phyloP scores from a whole-genome alignment of 2,888 invertebrate genomes.

The Chaetogeoica ovagalla region DNA sequence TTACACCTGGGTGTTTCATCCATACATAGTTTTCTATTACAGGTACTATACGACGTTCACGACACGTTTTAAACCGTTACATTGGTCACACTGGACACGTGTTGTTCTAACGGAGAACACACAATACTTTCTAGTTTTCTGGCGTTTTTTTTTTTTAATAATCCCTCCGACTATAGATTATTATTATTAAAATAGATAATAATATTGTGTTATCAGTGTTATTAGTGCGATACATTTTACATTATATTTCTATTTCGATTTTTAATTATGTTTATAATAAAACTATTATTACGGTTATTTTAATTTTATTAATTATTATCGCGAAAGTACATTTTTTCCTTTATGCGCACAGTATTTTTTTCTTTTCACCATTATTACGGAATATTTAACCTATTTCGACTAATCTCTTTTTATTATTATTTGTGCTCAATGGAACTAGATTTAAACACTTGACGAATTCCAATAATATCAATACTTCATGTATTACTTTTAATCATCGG shows the following conservation, averaged over 20 bases:
- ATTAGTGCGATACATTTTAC: constrained; percentile 31
- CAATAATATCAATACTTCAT: constrained; percentile 25
- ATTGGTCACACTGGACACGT: constrained; percentile 36
- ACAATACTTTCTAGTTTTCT: background rate
- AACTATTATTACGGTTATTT: background rate
- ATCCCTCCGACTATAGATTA: background rate
- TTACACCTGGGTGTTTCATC: no score
- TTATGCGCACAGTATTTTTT: no score
- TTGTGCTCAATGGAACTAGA: background rate
- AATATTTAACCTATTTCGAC: background rate
- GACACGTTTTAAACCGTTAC: background rate
- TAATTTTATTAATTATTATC: constrained; percentile 7
- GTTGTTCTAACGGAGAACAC: background rate
- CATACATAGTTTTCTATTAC: no score
- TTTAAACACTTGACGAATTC: constrained; percentile 2
- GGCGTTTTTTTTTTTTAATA: background rate
- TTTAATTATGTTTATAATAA: constrained; percentile 16
- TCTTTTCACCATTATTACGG: constrained; percentile 1
- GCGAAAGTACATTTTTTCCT: constrained; percentile 1
- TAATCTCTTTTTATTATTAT: constrained; percentile 3
- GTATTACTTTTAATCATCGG: constrained; percentile 9
- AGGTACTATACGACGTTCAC: no score
- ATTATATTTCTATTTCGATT: background rate
- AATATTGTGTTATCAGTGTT: constrained; percentile 25
- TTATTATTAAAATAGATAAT: no score